Conservation (phyloP, 2,797 vertebrate genomes). For the Poecilia gillii region DNA sequence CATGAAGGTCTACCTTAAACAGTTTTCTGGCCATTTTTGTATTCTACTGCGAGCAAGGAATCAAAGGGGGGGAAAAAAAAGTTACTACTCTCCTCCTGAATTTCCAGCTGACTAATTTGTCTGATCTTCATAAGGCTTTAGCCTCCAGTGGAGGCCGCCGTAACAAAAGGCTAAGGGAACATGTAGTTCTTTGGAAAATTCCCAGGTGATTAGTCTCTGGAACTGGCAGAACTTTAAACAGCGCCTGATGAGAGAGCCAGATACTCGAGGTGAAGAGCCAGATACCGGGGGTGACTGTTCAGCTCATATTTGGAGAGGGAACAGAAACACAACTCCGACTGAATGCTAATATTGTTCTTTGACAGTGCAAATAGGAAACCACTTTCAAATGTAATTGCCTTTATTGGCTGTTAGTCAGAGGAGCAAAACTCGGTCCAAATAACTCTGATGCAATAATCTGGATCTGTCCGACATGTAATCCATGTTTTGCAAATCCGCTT, state of each 20-base stretch:
- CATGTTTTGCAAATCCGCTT: not conserved
- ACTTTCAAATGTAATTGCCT: constrained; percentile 9
- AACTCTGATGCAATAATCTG: not conserved
- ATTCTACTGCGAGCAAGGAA: not conserved
- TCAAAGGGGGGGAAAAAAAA: not conserved
- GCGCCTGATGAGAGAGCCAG: constrained; percentile 13
- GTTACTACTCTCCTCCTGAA: not conserved
- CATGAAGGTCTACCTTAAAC: not conserved
- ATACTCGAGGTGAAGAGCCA: constrained; percentile 19
- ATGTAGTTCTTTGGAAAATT: constrained; percentile 9
- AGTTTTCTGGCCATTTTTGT: not conserved
- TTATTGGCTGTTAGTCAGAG: constrained; percentile 7
- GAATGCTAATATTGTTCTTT: constrained; percentile 22
- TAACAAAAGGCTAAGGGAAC: constrained; percentile 8
- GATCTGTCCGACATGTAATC: not conserved
- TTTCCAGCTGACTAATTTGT: not conserved
- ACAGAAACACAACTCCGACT: constrained; percentile 16
- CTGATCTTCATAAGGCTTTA: not conserved
- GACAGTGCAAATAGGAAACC: constrained; percentile 10
- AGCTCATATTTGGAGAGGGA: constrained; percentile 2
- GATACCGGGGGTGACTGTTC: constrained; percentile 11
- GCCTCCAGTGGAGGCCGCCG: not conserved
- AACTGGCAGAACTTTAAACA: constrained; percentile 16
- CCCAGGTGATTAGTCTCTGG: constrained; percentile 18
- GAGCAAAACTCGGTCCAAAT: constrained; percentile 6